A percentile compares a stretch with the other conserved stretches of the same genome.
phyloP scores from a whole-genome alignment of 2,113 vertebrate genomes.

The Barnardius zonarius region DNA sequence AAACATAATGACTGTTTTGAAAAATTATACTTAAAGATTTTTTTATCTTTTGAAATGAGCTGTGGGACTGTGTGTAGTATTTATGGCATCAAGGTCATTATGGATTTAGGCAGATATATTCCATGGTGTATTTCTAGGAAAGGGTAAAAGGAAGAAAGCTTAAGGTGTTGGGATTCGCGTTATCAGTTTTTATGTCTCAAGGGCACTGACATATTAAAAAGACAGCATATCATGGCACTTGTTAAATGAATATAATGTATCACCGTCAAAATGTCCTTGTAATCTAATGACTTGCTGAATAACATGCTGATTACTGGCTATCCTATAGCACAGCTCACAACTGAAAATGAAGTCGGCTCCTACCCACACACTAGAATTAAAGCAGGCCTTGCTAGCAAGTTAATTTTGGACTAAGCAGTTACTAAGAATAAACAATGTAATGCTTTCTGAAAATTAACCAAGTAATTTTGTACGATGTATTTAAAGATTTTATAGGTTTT shows the following conservation, averaged over 20 bases:
- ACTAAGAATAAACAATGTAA: neutral
- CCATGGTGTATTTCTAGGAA: neutral
- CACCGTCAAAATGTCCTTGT: constrained; percentile 57
- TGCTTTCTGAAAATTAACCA: neutral
- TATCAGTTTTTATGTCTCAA: constrained; percentile 28
- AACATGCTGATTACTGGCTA: neutral
- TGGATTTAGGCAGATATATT: neutral
- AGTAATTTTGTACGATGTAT: neutral
- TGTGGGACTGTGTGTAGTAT: neutral
- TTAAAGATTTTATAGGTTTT: neutral
- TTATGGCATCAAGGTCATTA: neutral
- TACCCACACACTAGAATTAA: neutral
- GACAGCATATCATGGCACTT: neutral
- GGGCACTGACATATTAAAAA: constrained; percentile 13
- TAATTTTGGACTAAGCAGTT: neutral
- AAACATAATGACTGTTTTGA: neutral
- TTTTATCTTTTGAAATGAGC: neutral
- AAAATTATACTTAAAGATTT: neutral
- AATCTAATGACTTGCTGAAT: constrained; percentile 57
- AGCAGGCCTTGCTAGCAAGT: neutral
- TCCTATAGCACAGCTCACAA: neutral
- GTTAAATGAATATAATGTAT: constrained; percentile 37
- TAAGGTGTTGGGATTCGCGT: neutral
- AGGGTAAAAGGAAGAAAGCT: neutral
- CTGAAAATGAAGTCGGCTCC: neutral